Evolutionary conservation across 2,888 invertebrate species (phyloP).

Genomic region (Lissonota sp.): DNA sequence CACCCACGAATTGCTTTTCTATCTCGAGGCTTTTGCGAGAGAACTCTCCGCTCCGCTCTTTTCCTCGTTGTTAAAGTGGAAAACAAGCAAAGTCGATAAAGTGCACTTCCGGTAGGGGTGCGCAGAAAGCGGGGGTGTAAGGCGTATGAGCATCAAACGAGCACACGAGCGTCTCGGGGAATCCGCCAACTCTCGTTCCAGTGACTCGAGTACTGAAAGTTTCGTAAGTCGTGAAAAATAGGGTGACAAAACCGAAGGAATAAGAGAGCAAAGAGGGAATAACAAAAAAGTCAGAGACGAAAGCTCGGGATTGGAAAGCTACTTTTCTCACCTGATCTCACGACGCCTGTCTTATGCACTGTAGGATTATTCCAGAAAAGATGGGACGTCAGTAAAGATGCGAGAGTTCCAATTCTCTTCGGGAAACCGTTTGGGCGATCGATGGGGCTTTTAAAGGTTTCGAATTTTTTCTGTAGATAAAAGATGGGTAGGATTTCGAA

Average conservation of each 20-base stretch:
- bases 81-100: slow-evolving; percentile 63
- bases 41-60: slow-evolving; percentile 47
- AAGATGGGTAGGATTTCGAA: too few relatives aligned
- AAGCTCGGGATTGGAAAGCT: slow-evolving; percentile 59
- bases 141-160: slow-evolving; percentile 40
- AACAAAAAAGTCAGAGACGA: slow-evolving; percentile 24
- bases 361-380: too few relatives aligned
- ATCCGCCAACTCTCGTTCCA: slow-evolving; percentile 40
- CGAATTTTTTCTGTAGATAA: too few relatives aligned
- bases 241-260: slow-evolving; percentile 14
- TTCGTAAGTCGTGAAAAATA: slow-evolving; percentile 25
- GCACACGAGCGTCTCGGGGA: slow-evolving; percentile 39
- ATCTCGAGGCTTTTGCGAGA: slow-evolving; percentile 36
- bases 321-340: slow-evolving; percentile 56
- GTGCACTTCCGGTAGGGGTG: slow-evolving; percentile 53
- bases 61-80: slow-evolving; percentile 50
- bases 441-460: too few relatives aligned
- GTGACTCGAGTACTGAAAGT: slow-evolving; percentile 45
- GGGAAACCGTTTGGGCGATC: too few relatives aligned
- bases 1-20: slow-evolving; percentile 31
- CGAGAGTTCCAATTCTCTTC: too few relatives aligned
- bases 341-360: slow-evolving; percentile 5
- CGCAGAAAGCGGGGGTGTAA: not conserved
- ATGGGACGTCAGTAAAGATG: too few relatives aligned
- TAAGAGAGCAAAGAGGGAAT: not conserved